phyloP scores from a whole-genome alignment of 2,113 vertebrate species.

The Ciconia stormi region DNA sequence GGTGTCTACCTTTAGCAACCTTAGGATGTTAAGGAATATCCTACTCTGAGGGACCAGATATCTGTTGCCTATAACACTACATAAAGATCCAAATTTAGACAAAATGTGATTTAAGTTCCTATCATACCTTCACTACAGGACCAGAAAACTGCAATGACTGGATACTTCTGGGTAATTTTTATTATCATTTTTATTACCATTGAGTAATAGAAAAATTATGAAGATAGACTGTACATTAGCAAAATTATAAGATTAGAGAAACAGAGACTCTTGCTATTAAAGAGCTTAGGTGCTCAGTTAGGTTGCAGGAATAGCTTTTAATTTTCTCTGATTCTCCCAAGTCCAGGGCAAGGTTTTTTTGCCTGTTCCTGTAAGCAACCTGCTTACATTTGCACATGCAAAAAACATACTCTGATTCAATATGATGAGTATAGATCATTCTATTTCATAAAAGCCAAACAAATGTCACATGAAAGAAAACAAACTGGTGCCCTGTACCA shows the following conservation, averaged over 20 bases:
- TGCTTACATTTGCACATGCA: not conserved
- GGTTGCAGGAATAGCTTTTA: not conserved
- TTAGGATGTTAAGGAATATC: not conserved
- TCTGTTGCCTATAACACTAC: not conserved
- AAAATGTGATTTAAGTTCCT: not conserved
- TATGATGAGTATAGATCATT: not conserved
- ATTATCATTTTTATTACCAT: not conserved
- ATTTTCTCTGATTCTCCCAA: not conserved
- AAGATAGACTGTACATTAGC: not conserved
- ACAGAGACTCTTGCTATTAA: not conserved
- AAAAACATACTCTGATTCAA: not conserved
- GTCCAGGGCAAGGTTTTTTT: not conserved
- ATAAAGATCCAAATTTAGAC: not conserved
- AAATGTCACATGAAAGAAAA: not conserved
- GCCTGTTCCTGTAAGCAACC: not conserved
- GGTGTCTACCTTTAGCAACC: not conserved
- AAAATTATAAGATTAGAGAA: conserved; percentile 14
- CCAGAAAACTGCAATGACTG: not conserved
- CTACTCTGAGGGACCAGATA: not conserved
- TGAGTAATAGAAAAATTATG: not conserved
- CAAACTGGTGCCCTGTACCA: not conserved
- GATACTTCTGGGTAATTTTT: not conserved
- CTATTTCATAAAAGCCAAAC: not conserved
- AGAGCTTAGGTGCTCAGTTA: not conserved
- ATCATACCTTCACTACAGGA: not conserved